Conservation (phyloP, 2,888 invertebrate genomes). For the Euplexia lucipara region DNA sequence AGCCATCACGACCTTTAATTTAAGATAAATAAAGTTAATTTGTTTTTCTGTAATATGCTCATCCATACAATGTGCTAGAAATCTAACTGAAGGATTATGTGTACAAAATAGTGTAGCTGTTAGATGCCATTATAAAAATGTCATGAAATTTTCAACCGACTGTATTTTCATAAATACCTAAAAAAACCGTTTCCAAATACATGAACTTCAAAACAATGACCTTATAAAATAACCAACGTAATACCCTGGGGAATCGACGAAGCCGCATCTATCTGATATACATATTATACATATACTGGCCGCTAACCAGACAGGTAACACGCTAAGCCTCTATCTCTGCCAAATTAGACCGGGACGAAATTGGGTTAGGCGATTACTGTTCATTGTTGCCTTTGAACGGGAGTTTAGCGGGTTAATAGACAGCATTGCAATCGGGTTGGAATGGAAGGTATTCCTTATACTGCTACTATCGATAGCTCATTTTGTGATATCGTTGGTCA, state of each 20-base stretch:
- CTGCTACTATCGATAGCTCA: too few species aligned
- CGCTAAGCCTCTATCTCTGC: slow-evolving; percentile 40
- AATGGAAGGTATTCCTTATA: too few species aligned
- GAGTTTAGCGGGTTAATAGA: slow-evolving; percentile 12
- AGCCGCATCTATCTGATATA: slow-evolving; percentile 29
- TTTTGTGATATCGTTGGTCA: too few species aligned
- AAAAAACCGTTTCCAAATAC: neutral
- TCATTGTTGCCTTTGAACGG: slow-evolving; percentile 43
- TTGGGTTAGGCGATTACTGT: slow-evolving; percentile 36
- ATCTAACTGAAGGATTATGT: too few species aligned
- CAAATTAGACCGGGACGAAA: slow-evolving; percentile 47
- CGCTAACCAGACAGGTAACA: slow-evolving; percentile 61
- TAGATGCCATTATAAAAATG: too few species aligned
- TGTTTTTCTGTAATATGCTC: too few species aligned
- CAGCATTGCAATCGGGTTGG: slow-evolving; percentile 12
- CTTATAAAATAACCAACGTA: slow-evolving; percentile 1
- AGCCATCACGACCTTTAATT: too few species aligned
- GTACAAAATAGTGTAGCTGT: too few species aligned
- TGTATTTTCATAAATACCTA: too few species aligned
- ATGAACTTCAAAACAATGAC: neutral
- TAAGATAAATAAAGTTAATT: too few species aligned
- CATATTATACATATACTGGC: slow-evolving; percentile 8
- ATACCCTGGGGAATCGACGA: slow-evolving; percentile 29
- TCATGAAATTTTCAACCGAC: too few species aligned
- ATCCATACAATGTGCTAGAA: too few species aligned